Evolutionary conservation across 2,113 vertebrate genomes (phyloP), one percentile per base, ranked within the genome.

Genomic region (Lepisosteus oculatus): DNA sequence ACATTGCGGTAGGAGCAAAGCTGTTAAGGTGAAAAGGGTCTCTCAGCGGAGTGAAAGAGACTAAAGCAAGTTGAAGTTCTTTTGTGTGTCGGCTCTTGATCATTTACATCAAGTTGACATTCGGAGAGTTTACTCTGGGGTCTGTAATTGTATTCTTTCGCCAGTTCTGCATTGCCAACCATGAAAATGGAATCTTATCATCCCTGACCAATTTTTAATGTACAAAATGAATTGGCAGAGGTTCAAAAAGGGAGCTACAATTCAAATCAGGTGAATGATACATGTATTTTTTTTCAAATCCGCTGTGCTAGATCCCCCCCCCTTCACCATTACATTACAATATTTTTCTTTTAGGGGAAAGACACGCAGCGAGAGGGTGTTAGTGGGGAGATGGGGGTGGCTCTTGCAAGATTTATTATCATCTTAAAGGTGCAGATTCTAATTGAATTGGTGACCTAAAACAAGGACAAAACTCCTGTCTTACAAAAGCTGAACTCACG

Each of bases 111-210:
- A 94, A 94, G 95, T 96, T 96, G 96, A 97, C 97, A 98, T 99
- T 96, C 94, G 92, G 89, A 94, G 95, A 95, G 96, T 98, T 97
- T 96, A 96, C 96, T 95, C 95, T 95, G 95, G 96, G 95, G 95
- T 96, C 95, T 96, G 96, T 99, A 97, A 98, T 98, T 98, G 96
- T 98, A 97, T 99, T 98, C 96, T 99, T 97, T 96, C 92, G 90
- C 93, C 70, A 95, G 96, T 98, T 99, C 95, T 96, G 97, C 97
- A 97, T 98, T 98, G 93, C 95, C 96, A 95, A 98, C 96, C 97
- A 88, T 98, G 96, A 98, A 99, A 99, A 99, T 98, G 95, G 95
- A 99, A 99, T 97, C 95, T 97, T 96, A 99, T 97, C 97, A 98
- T 96, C 95, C 97, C 93, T 98, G 96, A 99, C 96, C 97, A 95